Conservation (phyloP, 2,113 vertebrate genomes). For the Crocuta crocuta region DNA sequence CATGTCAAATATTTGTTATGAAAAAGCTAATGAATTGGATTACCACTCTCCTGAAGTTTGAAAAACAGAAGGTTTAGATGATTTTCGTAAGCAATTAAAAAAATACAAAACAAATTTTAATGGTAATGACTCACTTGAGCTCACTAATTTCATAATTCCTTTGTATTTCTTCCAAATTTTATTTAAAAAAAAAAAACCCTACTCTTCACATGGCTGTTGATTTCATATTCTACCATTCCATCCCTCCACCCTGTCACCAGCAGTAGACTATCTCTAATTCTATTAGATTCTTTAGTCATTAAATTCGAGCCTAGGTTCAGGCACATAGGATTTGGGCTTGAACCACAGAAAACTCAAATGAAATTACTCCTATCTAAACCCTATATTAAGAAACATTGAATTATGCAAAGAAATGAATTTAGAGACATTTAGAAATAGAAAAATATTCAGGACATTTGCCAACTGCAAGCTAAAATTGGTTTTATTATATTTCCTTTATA, state of each 20-base stretch:
- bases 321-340: not conserved
- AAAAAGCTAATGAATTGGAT: not conserved
- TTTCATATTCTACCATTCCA: not conserved
- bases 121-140: not conserved
- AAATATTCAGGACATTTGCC: not conserved
- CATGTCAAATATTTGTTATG: not conserved
- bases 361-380: not conserved
- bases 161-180: slow-evolving; percentile 34
- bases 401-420: not conserved
- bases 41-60: not conserved
- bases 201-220: not conserved
- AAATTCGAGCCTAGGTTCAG: not conserved
- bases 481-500: not conserved
- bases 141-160: not conserved
- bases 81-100: not conserved
- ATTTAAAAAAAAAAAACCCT: not conserved
- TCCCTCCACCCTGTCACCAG: not conserved
- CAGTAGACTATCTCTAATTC: not conserved
- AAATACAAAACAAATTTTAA: not conserved
- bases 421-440: not conserved
- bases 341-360: not conserved
- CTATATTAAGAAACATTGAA: not conserved
- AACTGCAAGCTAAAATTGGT: not conserved
- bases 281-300: not conserved
- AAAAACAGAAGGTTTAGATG: not conserved